Evolutionary conservation across 2,888 invertebrate species (phyloP), one percentile per base, ranked within the genome.

Genomic region (Emesis furor): DNA sequence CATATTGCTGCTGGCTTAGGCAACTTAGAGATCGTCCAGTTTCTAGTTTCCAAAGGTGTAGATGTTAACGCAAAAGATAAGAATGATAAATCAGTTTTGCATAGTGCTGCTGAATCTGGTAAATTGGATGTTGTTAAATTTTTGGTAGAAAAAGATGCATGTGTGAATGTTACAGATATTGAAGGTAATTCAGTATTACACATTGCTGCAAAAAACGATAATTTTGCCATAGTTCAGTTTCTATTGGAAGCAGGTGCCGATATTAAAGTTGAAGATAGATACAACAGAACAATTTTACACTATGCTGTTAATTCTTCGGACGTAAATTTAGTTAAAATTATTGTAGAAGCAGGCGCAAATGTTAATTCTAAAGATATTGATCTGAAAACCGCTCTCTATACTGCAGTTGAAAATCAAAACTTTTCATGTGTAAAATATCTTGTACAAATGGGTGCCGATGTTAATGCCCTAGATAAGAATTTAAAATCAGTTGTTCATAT

Each of bases 51-150:
- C 1, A 30, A 35, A 32, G 10, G 30, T 30, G 67, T 35, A 17
- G n/a, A 67, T 67, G 12, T 35, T 67, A 67, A 67, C n/a, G n/a
- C 35, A 32, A 30, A 67, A 67, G 67, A 67, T 12, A 35, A 12
- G 4, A 14, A 67, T 3, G 3, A 79, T 82, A 32, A 84, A 67
- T 78, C 81, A 73, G 55, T 51, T 78, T 79, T 79, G 17, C 68
- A 69, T 12, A 59, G 30, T 68, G 75, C 59, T 59, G 71, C 42
- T 24, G 51, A 51, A 51, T 51, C 51, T 6, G n/a, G 6, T 51
- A 4, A n/a, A 4, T 51, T 14, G 51, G 51, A 51, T 51, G n/a
- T 51, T 14, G 14, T 51, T n/a, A n/a, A 51, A n/a, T n/a, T n/a
- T 51, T n/a, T 51, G n/a, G n/a, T 51, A 51, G 51, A 3, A n/a